phyloP scores from a whole-genome alignment of 2,113 vertebrate genomes.

The Pygoscelis adeliae region DNA sequence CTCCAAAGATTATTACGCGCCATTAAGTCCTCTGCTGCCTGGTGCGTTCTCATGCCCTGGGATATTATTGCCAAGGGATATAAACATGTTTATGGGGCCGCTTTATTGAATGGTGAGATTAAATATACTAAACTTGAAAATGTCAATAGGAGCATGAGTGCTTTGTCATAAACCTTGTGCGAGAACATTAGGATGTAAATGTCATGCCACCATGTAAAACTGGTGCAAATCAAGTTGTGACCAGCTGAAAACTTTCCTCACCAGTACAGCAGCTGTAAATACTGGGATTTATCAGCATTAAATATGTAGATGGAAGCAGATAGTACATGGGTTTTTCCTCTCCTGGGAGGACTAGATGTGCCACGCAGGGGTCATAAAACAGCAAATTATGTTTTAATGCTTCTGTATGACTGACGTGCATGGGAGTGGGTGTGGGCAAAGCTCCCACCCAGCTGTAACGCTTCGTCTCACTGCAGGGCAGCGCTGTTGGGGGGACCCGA shows the following conservation, averaged over 20 bases:
- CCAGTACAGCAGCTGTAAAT: not conserved
- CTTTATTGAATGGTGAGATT: slow-evolving; percentile 2
- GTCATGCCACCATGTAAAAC: fast-evolving
- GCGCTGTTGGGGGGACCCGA: fast-evolving
- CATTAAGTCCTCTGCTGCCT: slow-evolving; percentile 32
- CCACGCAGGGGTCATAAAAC: not conserved
- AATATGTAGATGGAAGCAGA: not conserved
- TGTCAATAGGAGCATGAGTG: not conserved
- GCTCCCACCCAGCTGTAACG: not conserved
- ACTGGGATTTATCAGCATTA: not conserved
- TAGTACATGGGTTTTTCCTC: not conserved
- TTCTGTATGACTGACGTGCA: fast-evolving
- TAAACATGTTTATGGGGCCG: slow-evolving; percentile 37
- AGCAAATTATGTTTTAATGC: not conserved
- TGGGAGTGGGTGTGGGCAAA: not conserved
- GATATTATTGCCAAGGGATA: not conserved
- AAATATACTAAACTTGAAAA: slow-evolving; percentile 8
- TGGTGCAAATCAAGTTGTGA: not conserved
- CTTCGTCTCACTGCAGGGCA: not conserved
- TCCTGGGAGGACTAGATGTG: not conserved
- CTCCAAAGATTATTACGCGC: slow-evolving; percentile 6
- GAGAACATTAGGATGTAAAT: not conserved
- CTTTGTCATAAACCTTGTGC: not conserved
- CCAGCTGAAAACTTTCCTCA: not conserved
- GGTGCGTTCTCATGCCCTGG: not conserved